Evolutionary conservation across 1,140 invertebrate species (phyloP), one percentile per base, ranked within the genome.

Genomic region (Physella acuta): DNA sequence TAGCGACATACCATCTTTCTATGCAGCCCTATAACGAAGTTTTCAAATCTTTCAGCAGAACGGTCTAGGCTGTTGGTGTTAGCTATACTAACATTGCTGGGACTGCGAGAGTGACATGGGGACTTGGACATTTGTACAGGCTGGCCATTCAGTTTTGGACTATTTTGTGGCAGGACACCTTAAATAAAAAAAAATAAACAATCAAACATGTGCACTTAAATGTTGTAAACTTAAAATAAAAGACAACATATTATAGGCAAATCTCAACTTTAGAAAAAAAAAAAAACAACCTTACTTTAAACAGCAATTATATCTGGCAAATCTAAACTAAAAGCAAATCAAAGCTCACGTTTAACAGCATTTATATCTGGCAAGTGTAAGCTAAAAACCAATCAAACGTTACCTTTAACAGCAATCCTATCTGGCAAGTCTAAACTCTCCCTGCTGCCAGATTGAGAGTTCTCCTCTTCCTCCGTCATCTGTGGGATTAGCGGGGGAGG

Each of bases 21-120:
- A 83, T 93, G 92, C 24, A 92, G 89, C 0, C 91, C 92, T 64
- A 92, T 87, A 31, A 93, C 84, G 81, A 92, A 92, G 64, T 88
- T 86, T 65, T 85, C 80, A 74, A 81, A 82, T 26, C 78, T 58
- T 62, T 80, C 78, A 8, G 75, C 73, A 16, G 56, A 16, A 16
- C 75, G 69, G 0, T 71, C 71, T 44, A 73, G 61, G 20, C 65
- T 74, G 44, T 64, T 69, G 26, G 59, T 37, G 44, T 71, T 75
- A 44, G 65, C 72, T 51, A 75, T 75, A 24, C 65, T 76, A 8
- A 64, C 68, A 55, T 74, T 78, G 68, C 79, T 82, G 53, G 79
- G 73, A 49, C 76, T 78, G 34, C 79, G 74, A 33, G 78, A 79
- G 71, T 82, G 79, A 68, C 64, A 73, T 2, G 81, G 78, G 24